Evolutionary conservation across 1,140 invertebrate species (phyloP), one percentile per base, ranked within the genome.

Genomic region (Drosophila lowei): DNA sequence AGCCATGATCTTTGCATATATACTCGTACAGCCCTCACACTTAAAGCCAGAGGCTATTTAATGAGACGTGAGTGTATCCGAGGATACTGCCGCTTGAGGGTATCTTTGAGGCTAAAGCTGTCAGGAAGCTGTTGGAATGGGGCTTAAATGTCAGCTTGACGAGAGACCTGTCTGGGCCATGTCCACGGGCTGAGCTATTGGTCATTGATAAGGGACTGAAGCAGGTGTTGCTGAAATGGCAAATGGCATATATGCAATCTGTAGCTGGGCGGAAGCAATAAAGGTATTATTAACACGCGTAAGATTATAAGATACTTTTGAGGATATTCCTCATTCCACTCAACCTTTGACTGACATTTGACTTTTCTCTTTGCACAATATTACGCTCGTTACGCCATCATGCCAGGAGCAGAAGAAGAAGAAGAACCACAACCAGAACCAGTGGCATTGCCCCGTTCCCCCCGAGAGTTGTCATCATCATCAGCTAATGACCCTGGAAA

Each of bases 21-120:
- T 41, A 48, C 30, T 23, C 49, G 16, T 11, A 25, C 41, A 44
- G 49, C 50, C 43, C 59, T 54, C 58, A 28, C 43, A 67, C 71
- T 79, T 72, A n/a, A 73, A 65, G 58, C 61, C 46, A 13, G 13
- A 34, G 56, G 44, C 55, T 58, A 64, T 86, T 86, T 85, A 88
- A 88, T 88, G 58, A 72, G 18, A 59, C 25, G 42, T 46, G 56
- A 13, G 34, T 38, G 64, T 49, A 16, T 7, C 16, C 28, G 8
- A 15, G 42, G 34, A 13, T 38, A 5, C 11, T 48, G 63, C 21
- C 49, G 48, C 50, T 38, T 16, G 21, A 1, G 52, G 65, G 38
- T 58, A 30, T 64, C 30, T 56, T n/a, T 30, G 34, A 13, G 34
- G 34, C 43, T 30, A 23, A 11, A n/a, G 61, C 52, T 41, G 43